phyloP scores from a whole-genome alignment of 2,888 invertebrate species.

The Conistra vaccinii region DNA sequence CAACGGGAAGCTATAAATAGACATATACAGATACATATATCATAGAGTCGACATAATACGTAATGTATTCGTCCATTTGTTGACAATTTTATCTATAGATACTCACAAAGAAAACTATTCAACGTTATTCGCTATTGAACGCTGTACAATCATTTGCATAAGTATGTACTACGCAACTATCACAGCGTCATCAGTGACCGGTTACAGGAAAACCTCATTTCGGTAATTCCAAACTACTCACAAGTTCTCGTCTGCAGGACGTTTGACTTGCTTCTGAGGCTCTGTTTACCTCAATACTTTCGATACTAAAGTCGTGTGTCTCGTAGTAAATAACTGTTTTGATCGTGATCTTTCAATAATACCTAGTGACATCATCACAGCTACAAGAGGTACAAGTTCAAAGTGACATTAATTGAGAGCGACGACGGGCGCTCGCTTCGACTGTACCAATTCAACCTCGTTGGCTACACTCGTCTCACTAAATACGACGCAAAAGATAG shows the following conservation, averaged over 20 bases:
- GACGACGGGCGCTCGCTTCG: constrained; percentile 74
- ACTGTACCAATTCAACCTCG: constrained; percentile 81
- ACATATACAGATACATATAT: neutral
- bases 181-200: constrained; percentile 28
- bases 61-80: neutral
- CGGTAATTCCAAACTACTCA: constrained; percentile 50
- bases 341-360: constrained; percentile 78
- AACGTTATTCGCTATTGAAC: constrained; percentile 1
- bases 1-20: neutral
- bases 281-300: constrained; percentile 58
- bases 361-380: constrained; percentile 87
- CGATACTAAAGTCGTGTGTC: constrained; percentile 50
- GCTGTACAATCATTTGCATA: constrained; percentile 23
- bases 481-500: constrained; percentile 60
- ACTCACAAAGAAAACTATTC: neutral
- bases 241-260: neutral
- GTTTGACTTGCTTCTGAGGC: constrained; percentile 15
- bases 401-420: constrained; percentile 86
- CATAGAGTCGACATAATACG: neutral
- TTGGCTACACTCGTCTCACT: constrained; percentile 79
- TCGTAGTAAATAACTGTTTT: constrained; percentile 68
- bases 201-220: constrained; percentile 44
- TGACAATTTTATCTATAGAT: neutral
- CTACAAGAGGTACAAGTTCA: constrained; percentile 79
- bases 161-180: neutral